Base-by-base conservation (phyloP, 2,113 vertebrate genomes). In the Poeciliopsis prolifica region DNA sequence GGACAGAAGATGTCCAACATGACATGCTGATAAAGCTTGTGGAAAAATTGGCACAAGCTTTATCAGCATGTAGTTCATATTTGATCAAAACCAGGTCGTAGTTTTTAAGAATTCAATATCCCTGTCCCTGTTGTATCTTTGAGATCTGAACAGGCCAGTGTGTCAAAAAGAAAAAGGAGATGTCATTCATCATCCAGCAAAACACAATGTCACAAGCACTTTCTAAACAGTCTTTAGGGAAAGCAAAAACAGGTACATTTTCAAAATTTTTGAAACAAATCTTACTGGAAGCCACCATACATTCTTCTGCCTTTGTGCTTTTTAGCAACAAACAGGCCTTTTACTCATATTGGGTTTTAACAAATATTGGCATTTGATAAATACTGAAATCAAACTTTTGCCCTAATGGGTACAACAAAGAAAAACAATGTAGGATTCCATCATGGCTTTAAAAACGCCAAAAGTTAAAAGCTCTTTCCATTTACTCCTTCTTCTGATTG, bases 401-500 rank as follows among this genome's bases (percentile, higher is more conserved):
- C 22, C 58, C 40, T 24, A 31, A 33, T 73, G 66, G 33, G 33
- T 28, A 3, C 51, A 62, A 37, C 5, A 11, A 64, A 13, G 72
- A 77, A 70, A 24, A 61, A 37, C 30, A 24, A 44, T 3, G 22
- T 5, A 6, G 66, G 29, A 58, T 28, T 29, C 66, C 1, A 40
- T 70, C 66, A 37, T 62, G 78, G 42, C 44, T 78, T 80, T 29
- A 67, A 71, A 63, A 70, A 35, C 31, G 61, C 68, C 26, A 37
- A 62, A 29, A 71, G 75, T 5, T 29, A 40, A 65, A 33, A 2
- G 9, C 5, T 15, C 28, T 6, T 0, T 15, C 10, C 3, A 63
- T 62, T 91, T 71, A 92, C 12, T 90, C 86, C 80, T 90, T 86
- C 83, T 92, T 90, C 86, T 92, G 86, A 90, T 88, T 91, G 90